These are phyloP conservation scores for Rhizoglyphus robini DNA, from an alignment of 1,140 invertebrate genomes.

Conservation along the genomic window DNA sequence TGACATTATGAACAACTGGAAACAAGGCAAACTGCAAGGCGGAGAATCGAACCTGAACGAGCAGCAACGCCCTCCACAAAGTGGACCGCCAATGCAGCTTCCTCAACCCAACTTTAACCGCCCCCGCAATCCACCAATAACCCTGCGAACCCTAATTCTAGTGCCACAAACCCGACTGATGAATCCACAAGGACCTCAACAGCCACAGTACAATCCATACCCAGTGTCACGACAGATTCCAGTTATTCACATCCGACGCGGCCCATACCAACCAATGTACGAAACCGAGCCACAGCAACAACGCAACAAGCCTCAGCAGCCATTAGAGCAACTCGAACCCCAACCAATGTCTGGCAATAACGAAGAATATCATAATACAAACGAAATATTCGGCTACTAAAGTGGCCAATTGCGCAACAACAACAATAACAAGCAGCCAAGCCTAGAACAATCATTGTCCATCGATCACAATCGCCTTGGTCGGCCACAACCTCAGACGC, in stretches of 20 bases:
- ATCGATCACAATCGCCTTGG: neutral
- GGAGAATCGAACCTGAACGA: neutral
- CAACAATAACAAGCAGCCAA: neutral
- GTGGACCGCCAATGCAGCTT: neutral
- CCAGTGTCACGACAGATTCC: neutral
- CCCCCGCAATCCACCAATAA: neutral
- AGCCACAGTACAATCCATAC: neutral
- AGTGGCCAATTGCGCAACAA: neutral
- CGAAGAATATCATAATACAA: neutral
- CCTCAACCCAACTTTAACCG: neutral
- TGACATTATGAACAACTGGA: constrained; percentile 8
- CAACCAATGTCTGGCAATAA: neutral
- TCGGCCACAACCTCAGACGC: neutral
- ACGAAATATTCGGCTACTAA: neutral
- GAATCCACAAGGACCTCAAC: neutral
- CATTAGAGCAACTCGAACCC: neutral
- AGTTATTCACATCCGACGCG: neutral
- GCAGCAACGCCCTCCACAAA: neutral
- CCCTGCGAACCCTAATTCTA: neutral
- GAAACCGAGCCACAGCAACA: neutral
- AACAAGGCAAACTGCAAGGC: neutral
- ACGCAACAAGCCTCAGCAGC: neutral
- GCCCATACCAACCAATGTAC: neutral
- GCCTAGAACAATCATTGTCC: neutral
- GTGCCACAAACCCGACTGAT: constrained; percentile 1